Percentiles rank a stretch among this genome's conserved stretches.
phyloP scores from a whole-genome alignment of 1,140 invertebrate genomes.

The Aphis gossypii region DNA sequence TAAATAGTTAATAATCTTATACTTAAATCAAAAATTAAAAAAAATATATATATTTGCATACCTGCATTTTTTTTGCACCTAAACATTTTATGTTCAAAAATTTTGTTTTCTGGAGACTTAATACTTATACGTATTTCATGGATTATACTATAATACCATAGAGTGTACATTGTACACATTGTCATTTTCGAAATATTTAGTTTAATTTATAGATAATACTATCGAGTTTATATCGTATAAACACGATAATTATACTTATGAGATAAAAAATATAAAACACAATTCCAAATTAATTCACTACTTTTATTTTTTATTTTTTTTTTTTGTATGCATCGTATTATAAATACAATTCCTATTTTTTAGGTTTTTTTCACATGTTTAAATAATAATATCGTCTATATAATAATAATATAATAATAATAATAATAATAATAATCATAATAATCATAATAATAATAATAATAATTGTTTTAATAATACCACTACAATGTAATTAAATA shows the following conservation, averaged over 20 bases:
- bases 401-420: background rate
- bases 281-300: constrained; percentile 53
- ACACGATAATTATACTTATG: background rate
- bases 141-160: too few species aligned
- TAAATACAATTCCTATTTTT: constrained; percentile 57
- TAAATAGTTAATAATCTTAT: too few species aligned
- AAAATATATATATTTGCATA: too few species aligned
- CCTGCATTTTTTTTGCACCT: too few species aligned
- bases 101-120: too few species aligned
- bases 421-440: background rate
- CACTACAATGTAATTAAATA: constrained; percentile 44
- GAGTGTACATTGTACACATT: too few species aligned
- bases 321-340: constrained; percentile 45
- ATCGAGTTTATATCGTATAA: too few species aligned
- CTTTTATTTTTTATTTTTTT: constrained; percentile 46
- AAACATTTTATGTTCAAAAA: too few species aligned
- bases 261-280: constrained; percentile 1
- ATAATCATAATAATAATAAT: constrained; percentile 44
- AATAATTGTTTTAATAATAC: constrained; percentile 51
- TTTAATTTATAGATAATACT: too few species aligned
- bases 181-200: too few species aligned
- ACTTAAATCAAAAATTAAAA: too few species aligned
- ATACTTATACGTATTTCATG: too few species aligned
- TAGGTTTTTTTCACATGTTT: constrained; percentile 50
- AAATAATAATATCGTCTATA: constrained; percentile 54